Conservation (phyloP, 1,140 invertebrate genomes). For the Nebria ingens region DNA sequence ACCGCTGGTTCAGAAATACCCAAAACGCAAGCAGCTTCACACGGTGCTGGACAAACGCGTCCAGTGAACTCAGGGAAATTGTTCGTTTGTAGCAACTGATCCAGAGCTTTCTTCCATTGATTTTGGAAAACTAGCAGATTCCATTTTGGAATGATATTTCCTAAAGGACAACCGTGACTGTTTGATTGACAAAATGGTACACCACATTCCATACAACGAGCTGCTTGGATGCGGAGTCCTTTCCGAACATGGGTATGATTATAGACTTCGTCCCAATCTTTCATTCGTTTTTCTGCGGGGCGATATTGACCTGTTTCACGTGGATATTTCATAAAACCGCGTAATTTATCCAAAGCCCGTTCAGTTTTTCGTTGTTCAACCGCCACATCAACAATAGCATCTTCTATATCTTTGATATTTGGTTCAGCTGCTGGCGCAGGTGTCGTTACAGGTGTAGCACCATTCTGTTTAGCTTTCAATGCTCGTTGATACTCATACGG, state of each 20-base stretch:
- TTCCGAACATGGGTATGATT: constrained; percentile 77
- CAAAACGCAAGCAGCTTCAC: constrained; percentile 95
- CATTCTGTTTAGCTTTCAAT: constrained; percentile 50
- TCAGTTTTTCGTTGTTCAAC: constrained; percentile 68
- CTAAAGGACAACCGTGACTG: constrained; percentile 87
- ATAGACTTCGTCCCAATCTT: constrained; percentile 97
- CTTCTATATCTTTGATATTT: constrained; percentile 76
- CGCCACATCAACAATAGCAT: constrained; percentile 62
- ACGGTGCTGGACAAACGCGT: constrained; percentile 95
- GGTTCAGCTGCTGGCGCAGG: constrained; percentile 36
- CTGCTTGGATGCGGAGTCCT: constrained; percentile 82
- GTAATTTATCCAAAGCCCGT: constrained; percentile 79
- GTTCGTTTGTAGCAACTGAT: constrained; percentile 93
- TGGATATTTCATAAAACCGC: constrained; percentile 90
- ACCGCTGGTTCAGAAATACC: constrained; percentile 94
- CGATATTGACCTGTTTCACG: constrained; percentile 80
- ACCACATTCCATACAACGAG: constrained; percentile 98
- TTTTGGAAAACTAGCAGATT: constrained; percentile 92
- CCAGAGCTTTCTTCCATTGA: constrained; percentile 94
- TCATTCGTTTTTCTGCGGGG: constrained; percentile 65
- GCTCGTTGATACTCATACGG: constrained; percentile 94
- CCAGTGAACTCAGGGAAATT: constrained; percentile 99
- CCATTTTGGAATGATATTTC: constrained; percentile 99
- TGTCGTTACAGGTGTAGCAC: constrained; percentile 26
- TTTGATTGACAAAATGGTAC: constrained; percentile 97